Conservation (phyloP, 2,797 vertebrate species). For the Orientallactaga sibirica region DNA sequence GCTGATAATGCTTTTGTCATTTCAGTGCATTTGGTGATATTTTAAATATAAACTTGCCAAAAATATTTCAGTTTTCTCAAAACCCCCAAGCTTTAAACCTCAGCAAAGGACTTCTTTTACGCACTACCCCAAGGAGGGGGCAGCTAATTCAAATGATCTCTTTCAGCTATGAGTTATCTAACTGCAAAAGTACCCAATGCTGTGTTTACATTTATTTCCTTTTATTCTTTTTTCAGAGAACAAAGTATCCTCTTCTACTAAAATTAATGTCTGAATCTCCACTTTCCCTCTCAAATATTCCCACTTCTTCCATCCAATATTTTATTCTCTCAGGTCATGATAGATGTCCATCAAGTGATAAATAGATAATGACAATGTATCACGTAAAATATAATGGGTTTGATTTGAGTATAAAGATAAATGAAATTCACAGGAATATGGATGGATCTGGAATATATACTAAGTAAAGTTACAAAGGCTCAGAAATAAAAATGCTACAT, state of each 20-base stretch:
- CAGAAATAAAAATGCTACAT: not conserved
- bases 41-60: slow-evolving; percentile 52
- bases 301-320: not conserved
- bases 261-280: slow-evolving; percentile 14
- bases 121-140: not conserved
- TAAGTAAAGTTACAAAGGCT: too few relatives aligned
- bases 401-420: too few relatives aligned
- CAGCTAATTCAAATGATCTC: slow-evolving; percentile 41
- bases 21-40: not conserved
- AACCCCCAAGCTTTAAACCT: not conserved
- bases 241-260: not conserved
- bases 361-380: too few relatives aligned
- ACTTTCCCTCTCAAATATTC: not conserved
- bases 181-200: slow-evolving; percentile 38
- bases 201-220: slow-evolving; percentile 49
- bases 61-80: slow-evolving; percentile 61
- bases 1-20: slow-evolving; percentile 24
- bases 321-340: too few relatives aligned
- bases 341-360: too few relatives aligned
- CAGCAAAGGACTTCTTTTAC: slow-evolving; percentile 30
- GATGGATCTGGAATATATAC: too few relatives aligned
- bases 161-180: slow-evolving; percentile 40
- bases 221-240: slow-evolving; percentile 51
- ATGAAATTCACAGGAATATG: too few relatives aligned
- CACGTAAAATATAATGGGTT: too few relatives aligned